Evolutionary conservation across 2,113 vertebrate genomes (phyloP).

Genomic region (Hemicordylus capensis): DNA sequence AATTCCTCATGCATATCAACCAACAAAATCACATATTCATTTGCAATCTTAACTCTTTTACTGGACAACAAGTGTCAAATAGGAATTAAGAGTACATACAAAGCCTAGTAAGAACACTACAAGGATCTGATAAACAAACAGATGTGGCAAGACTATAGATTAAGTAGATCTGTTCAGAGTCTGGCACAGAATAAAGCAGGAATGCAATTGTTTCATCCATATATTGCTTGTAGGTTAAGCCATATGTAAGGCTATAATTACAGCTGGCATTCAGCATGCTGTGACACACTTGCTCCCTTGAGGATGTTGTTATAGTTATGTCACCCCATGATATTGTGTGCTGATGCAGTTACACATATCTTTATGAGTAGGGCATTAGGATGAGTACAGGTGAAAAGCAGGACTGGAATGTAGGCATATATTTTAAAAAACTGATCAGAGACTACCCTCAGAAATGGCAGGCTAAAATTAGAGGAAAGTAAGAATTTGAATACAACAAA

Average conservation of each 20-base stretch:
- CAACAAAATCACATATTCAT: no score
- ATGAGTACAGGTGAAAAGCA: background rate
- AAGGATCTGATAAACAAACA: background rate
- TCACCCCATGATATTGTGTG: background rate
- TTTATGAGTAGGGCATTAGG: background rate
- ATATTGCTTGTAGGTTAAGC: background rate
- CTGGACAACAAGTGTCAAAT: no score
- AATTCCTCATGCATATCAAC: no score
- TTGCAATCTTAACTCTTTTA: no score
- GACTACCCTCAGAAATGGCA: background rate
- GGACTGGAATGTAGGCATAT: no score
- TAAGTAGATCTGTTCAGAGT: background rate
- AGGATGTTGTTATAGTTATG: background rate
- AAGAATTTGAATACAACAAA: background rate
- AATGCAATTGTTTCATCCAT: background rate
- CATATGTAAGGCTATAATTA: no score
- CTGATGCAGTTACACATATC: background rate
- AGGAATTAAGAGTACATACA: background rate
- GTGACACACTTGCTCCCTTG: background rate
- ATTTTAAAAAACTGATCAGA: no score
- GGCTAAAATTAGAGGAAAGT: background rate
- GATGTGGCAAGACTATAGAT: background rate
- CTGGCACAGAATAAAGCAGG: background rate
- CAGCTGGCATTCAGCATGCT: background rate
- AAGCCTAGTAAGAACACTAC: background rate